Conservation (phyloP, 2,888 invertebrate genomes). For the Pyrgus malvae region DNA sequence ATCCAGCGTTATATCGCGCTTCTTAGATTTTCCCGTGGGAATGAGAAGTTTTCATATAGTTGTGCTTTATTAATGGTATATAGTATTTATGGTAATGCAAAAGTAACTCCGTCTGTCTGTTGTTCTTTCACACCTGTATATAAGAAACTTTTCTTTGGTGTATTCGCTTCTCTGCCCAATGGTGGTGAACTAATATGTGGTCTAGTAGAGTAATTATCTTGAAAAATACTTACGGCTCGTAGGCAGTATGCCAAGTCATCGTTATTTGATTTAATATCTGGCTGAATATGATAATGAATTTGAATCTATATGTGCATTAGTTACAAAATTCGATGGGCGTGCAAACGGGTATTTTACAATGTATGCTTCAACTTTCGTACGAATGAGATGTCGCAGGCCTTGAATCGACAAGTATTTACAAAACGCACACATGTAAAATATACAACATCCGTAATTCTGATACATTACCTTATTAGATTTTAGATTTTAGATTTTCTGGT, state of each 20-base stretch:
- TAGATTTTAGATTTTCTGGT: slow-evolving; percentile 23
- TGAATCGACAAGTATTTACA: slow-evolving; percentile 60
- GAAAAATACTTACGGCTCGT: too few species aligned
- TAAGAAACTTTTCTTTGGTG: too few species aligned
- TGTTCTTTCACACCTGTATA: too few species aligned
- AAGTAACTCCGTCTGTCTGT: too few species aligned
- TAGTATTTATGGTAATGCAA: too few species aligned
- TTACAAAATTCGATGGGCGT: slow-evolving; percentile 34
- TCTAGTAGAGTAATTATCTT: too few species aligned
- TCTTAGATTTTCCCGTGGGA: too few species aligned
- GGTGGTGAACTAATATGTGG: too few species aligned
- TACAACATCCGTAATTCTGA: slow-evolving; percentile 44
- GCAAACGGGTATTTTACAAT: slow-evolving; percentile 59
- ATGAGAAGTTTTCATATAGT: too few species aligned
- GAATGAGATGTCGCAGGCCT: slow-evolving; percentile 69
- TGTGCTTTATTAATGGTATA: too few species aligned
- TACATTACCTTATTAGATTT: slow-evolving; percentile 46
- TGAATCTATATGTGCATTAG: slow-evolving; percentile 35
- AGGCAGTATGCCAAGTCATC: slow-evolving; percentile 7
- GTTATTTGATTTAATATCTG: slow-evolving; percentile 17
- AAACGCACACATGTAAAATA: slow-evolving; percentile 43
- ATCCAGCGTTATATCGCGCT: too few species aligned
- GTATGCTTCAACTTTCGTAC: slow-evolving; percentile 67
- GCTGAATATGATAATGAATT: slow-evolving; percentile 24
- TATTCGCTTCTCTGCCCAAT: too few species aligned